Base-by-base conservation (phyloP, 2,113 vertebrate species). In the Cheilinus undulatus region DNA sequence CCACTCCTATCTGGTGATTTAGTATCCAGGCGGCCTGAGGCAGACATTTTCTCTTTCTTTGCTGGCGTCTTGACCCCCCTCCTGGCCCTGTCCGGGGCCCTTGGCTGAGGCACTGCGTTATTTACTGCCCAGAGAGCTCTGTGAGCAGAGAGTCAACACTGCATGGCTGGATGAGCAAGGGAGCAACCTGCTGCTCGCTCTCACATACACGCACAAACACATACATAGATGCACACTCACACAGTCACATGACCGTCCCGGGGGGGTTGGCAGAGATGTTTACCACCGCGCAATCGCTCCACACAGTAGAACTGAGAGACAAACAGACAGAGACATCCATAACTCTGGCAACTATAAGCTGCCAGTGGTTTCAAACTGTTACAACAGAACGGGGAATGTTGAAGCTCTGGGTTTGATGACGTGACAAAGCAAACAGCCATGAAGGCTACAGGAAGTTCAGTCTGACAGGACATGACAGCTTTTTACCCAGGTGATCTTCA, bases 71-170 rank as follows among this genome's bases (percentile, higher is more conserved):
- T 88, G 81, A 84, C 82, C 74, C 75, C 67, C 49, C 20, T 58
- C 19, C 11, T 23, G 51, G 66, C 72, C 49, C 43, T 51, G 73
- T 62, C 65, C 50, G 7, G 58, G 75, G 66, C 78, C 76, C 71
- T 82, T 53, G 58, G 69, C 80, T 49, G 61, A 70, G 74, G 59
- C 72, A 69, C 52, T 40, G 3, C 71, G 77, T 84, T 88, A 90
- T 90, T 90, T 90, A 88, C 87, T 84, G 76, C 83, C 73, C 82
- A 74, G 56, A 85, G 81, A 89, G 81, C 70, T 32, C 71, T 74
- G 78, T 80, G 83, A 80, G 78, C 57, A 40, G 48, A 80, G 62
- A 76, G 73, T 87, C 86, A 54, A 72, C 82, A 78, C 42, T 27
- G 60, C 66, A 80, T 62, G 68, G 78, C 72, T 87, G 86, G 79